Evolutionary conservation across 2,888 invertebrate species (phyloP).

Genomic region (Balanococcus diminutus): DNA sequence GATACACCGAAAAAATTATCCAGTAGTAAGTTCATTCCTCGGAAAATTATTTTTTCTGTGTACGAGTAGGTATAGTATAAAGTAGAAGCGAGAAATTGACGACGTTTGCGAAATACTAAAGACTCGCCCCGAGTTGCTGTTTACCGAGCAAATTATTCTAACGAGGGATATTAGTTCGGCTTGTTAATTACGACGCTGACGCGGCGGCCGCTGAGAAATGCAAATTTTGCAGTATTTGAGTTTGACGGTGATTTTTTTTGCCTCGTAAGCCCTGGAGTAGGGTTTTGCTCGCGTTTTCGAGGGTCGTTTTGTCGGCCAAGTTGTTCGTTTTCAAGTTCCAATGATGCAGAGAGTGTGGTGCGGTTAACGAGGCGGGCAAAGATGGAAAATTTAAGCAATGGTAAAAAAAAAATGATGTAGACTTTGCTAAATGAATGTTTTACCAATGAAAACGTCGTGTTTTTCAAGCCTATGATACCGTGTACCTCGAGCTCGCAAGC

Average conservation of each 20-base stretch:
- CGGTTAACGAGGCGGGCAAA: not conserved
- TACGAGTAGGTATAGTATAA: not conserved
- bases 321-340: not conserved
- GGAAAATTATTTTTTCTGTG: too few species aligned
- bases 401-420: not conserved
- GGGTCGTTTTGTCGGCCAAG: not conserved
- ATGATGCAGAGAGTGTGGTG: not conserved
- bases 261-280: not conserved
- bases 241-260: conserved; percentile 17
- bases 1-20: too few species aligned
- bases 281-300: not conserved
- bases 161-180: conserved; percentile 14
- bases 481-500: too few species aligned
- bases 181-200: conserved; percentile 20
- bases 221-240: conserved; percentile 27
- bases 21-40: too few species aligned
- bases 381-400: not conserved
- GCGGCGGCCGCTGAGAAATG: not conserved
- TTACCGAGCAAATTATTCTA: conserved; percentile 25
- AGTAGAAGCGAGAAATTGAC: not conserved
- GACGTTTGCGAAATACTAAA: conserved; percentile 9
- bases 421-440: not conserved
- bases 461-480: too few species aligned
- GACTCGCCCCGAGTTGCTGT: not conserved
- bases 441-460: too few species aligned